phyloP scores from a whole-genome alignment of 2,888 invertebrate genomes.

The Thalpophila matura region DNA sequence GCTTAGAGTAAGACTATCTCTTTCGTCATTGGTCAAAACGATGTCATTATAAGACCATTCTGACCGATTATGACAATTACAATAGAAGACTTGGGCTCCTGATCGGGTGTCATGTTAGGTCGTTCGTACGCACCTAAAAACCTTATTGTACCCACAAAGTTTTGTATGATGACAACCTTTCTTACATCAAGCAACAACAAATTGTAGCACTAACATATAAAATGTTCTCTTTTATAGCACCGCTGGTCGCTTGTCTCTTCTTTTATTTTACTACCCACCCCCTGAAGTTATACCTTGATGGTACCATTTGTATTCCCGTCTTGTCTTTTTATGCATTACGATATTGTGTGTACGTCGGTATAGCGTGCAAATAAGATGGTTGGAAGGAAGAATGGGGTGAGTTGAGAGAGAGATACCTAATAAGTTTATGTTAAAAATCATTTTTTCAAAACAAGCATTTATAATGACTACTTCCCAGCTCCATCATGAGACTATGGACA shows the following conservation, averaged over 20 bases:
- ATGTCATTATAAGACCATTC: too few species aligned
- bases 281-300: slow-evolving; percentile 44
- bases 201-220: slow-evolving; percentile 31
- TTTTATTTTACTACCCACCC: slow-evolving; percentile 44
- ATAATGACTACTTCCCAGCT: too few species aligned
- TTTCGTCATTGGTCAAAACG: too few species aligned
- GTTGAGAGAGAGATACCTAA: background rate
- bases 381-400: background rate
- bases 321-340: slow-evolving; percentile 58
- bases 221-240: slow-evolving; percentile 42
- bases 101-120: too few species aligned
- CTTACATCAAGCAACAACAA: slow-evolving; percentile 28
- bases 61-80: too few species aligned
- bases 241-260: slow-evolving; percentile 22
- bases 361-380: slow-evolving; percentile 3
- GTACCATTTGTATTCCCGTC: slow-evolving; percentile 54
- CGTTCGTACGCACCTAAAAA: too few species aligned
- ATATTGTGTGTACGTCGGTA: slow-evolving; percentile 56
- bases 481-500: too few species aligned
- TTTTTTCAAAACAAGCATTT: too few species aligned
- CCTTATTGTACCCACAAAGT: slow-evolving; percentile 15
- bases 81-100: too few species aligned
- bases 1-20: too few species aligned
- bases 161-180: slow-evolving; percentile 1
- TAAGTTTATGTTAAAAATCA: too few species aligned